Conservation (phyloP, 2,113 vertebrate species). For the Rhombomys opimus region DNA sequence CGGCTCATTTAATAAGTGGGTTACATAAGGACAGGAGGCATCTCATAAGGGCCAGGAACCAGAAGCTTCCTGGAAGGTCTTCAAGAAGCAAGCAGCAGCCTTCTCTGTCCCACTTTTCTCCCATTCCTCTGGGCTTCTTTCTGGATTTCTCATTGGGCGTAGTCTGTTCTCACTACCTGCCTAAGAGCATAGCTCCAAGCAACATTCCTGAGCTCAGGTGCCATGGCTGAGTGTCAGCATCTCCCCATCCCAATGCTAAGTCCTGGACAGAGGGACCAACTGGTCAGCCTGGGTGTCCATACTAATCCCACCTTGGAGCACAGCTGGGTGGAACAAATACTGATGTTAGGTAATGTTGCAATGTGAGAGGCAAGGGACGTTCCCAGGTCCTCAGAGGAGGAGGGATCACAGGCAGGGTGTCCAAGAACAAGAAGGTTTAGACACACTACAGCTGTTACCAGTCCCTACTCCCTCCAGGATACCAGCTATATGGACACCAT, state of each 20-base stretch:
- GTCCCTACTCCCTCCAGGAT: neutral
- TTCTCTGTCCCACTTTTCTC: neutral
- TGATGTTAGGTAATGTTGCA: too few relatives aligned
- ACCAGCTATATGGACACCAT: neutral
- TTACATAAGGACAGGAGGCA: conserved; percentile 62
- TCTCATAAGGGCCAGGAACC: conserved; percentile 49
- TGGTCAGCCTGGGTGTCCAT: neutral
- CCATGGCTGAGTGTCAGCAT: neutral
- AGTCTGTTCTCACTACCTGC: neutral
- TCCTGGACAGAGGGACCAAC: neutral
- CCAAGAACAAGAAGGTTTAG: neutral
- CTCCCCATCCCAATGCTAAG: neutral
- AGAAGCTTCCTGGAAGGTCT: conserved; percentile 27
- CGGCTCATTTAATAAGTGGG: conserved; percentile 52
- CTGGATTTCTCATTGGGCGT: neutral
- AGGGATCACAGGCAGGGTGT: neutral
- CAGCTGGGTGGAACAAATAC: neutral
- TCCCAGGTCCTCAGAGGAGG: neutral
- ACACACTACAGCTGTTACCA: neutral
- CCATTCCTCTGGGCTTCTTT: neutral
- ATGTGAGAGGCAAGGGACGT: too few relatives aligned
- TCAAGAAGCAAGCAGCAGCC: neutral
- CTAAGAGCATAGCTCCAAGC: neutral
- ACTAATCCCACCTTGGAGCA: neutral
- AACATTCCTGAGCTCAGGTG: neutral